Conservation (phyloP, 2,797 vertebrate genomes). For the Clangula hyemalis region DNA sequence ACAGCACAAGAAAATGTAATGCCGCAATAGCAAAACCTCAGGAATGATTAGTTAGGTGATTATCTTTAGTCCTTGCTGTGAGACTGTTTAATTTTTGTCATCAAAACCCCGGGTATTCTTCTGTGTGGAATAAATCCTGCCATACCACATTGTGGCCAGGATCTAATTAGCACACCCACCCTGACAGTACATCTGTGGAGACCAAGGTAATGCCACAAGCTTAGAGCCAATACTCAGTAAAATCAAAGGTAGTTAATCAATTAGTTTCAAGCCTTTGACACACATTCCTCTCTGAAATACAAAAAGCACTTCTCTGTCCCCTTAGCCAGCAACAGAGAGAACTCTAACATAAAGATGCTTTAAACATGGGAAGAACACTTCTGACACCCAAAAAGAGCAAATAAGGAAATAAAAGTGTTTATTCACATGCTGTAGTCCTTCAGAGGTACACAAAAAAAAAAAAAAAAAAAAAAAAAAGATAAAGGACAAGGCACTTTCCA, state of each 20-base stretch:
- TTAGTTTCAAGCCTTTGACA: conserved; percentile 24
- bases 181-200: not conserved
- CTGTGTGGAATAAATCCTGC: not conserved
- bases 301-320: not conserved
- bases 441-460: not conserved
- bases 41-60: not conserved
- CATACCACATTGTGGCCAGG: not conserved
- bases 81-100: not conserved
- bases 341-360: not conserved
- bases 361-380: not conserved
- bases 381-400: not conserved
- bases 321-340: not conserved
- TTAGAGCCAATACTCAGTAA: not conserved
- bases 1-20: not conserved
- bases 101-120: not conserved
- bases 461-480: conserved; percentile 8
- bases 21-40: not conserved
- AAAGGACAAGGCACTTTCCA: not conserved
- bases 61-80: not conserved
- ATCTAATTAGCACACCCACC: not conserved
- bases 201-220: not conserved
- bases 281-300: not conserved
- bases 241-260: conserved; percentile 27
- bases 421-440: not conserved
- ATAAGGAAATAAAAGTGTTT: not conserved